These are phyloP conservation scores for Harpagus bidentatus DNA, from an alignment of 2,113 vertebrate species.

Conservation along the genomic window DNA sequence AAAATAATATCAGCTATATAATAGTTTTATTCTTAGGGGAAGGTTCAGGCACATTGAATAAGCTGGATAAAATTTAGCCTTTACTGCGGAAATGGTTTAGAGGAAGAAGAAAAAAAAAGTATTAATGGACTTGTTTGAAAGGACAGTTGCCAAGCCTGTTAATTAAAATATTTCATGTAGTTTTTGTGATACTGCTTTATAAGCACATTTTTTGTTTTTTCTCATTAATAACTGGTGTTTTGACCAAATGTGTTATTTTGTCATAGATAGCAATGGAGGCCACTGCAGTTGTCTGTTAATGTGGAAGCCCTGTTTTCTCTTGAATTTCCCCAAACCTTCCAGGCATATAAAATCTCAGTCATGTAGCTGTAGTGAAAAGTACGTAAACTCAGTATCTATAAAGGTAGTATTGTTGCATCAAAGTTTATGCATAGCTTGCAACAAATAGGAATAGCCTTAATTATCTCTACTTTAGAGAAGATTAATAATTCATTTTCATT, in stretches of 20 bases:
- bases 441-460: conserved; percentile 60
- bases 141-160: neutral
- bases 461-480: conserved; percentile 61
- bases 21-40: neutral
- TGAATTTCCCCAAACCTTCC: neutral
- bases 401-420: neutral
- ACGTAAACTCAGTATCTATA: neutral
- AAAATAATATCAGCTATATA: neutral
- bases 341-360: neutral
- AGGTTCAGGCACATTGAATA: neutral
- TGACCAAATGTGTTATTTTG: neutral
- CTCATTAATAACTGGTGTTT: neutral
- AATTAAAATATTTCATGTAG: neutral
- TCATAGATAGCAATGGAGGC: neutral
- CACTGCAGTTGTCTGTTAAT: neutral
- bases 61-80: neutral
- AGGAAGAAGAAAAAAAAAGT: neutral
- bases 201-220: neutral
- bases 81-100: neutral
- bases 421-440: conserved; percentile 25
- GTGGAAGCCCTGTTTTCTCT: neutral
- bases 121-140: neutral
- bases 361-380: neutral
- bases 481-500: conserved; percentile 78
- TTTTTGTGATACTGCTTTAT: neutral